Evolutionary conservation across 2,113 vertebrate genomes (phyloP), one percentile per base, ranked within the genome.

Genomic region (Thunnus maccoyii): DNA sequence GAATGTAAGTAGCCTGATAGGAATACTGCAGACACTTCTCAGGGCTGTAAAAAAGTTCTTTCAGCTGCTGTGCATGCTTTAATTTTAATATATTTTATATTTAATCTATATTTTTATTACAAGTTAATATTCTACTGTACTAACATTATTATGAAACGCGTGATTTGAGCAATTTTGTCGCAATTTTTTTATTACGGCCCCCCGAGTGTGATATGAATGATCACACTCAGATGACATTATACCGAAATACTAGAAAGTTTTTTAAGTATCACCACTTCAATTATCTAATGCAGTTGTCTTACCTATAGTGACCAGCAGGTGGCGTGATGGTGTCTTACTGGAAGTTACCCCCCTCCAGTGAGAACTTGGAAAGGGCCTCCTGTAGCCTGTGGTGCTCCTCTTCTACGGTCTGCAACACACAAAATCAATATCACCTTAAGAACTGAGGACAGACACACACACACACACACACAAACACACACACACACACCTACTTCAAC

Each of bases 311-410:
- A 70, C 89, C 91, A 92, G 91, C 88, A 92, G 88, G 85, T 75
- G 85, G 83, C 51, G 61, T 66, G 72, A 51, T 78, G 85, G 55
- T 14, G 70, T 84, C 76, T 94, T 81, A 95, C 76, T 94, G 85
- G 83, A 92, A 95, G 89, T 87, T 86, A 2, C 80, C 86, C 60
- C 89, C 81, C 61, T 90, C 88, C 80, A 95, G 87, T 10, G 92
- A 92, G 66, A 94, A 94, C 79, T 94, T 89, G 25, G 93, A 94
- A 41, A 96, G 92, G 48, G 83, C 86, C 81, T 92, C 91, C 58
- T 92, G 94, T 80, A 96, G 87, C 66, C 75, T 89, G 90, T 95
- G 92, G 89, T 95, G 90, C 32, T 89, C 92, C 32, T 95, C 94
- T 84, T 96, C 95, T 36, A 95, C 60, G 81, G 70, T 83, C 95